phyloP scores from a whole-genome alignment of 2,888 invertebrate genomes.

The Protonemura montana region DNA sequence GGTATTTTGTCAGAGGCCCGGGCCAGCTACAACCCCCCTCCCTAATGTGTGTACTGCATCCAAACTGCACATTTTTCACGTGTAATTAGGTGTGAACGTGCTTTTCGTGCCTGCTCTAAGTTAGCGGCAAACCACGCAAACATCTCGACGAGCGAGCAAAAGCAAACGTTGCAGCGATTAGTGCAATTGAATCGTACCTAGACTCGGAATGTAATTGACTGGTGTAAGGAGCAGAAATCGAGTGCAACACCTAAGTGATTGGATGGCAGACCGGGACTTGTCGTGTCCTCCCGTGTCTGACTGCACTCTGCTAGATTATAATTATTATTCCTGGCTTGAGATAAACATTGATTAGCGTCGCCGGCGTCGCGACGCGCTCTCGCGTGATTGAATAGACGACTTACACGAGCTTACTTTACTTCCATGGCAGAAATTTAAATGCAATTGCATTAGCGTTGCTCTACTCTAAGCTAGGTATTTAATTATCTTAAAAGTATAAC shows the following conservation, averaged over 20 bases:
- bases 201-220: neutral
- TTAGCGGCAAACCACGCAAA: too few relatives aligned
- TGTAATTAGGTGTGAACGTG: too few relatives aligned
- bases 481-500: constrained; percentile 39
- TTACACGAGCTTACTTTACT: constrained; percentile 26
- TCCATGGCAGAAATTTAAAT: constrained; percentile 16
- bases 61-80: too few relatives aligned
- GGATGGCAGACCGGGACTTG: neutral
- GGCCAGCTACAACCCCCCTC: too few relatives aligned
- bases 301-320: constrained; percentile 36
- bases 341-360: constrained; percentile 40
- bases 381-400: constrained; percentile 31
- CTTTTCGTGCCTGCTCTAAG: too few relatives aligned
- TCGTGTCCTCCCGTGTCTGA: constrained; percentile 15
- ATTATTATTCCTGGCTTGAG: constrained; percentile 31
- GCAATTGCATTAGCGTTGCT: constrained; percentile 36
- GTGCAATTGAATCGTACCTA: neutral
- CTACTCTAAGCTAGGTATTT: constrained; percentile 28
- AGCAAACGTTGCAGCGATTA: neutral
- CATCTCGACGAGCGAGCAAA: too few relatives aligned
- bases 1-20: too few relatives aligned
- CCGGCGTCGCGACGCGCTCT: constrained; percentile 23
- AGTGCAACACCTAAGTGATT: constrained; percentile 22
- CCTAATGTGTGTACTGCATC: too few relatives aligned
- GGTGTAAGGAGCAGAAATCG: neutral